A percentile compares a stretch with the other conserved stretches of the same genome.
phyloP scores from a whole-genome alignment of 2,113 vertebrate genomes.

The Trichomycterus rosablanca region DNA sequence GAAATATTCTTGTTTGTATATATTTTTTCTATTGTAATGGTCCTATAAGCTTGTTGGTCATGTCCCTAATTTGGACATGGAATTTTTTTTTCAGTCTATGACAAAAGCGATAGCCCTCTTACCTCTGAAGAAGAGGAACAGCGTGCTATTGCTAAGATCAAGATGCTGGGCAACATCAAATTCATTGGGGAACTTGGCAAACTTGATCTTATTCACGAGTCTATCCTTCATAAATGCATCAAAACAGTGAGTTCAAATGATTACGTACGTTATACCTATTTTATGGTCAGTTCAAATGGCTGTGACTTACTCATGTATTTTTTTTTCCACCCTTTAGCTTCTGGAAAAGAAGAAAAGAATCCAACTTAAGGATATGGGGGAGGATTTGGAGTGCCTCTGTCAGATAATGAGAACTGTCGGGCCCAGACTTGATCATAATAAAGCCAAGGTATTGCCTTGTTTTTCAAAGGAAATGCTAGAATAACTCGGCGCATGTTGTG shows the following conservation, averaged over 20 bases:
- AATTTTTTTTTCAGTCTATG: slow-evolving; percentile 77
- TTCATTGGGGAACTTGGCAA: slow-evolving; percentile 99
- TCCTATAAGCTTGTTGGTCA: too few relatives aligned
- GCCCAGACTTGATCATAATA: slow-evolving; percentile 98
- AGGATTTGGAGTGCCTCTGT: slow-evolving; percentile 99
- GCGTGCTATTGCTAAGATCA: slow-evolving; percentile 97
- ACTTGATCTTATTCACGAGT: slow-evolving; percentile 99
- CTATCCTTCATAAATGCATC: slow-evolving; percentile 99
- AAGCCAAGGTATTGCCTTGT: slow-evolving; percentile 84
- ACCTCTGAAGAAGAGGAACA: slow-evolving; percentile 98
- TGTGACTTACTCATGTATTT: neutral
- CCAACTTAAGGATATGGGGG: slow-evolving; percentile 98
- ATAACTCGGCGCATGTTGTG: too few relatives aligned
- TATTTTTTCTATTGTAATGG: too few relatives aligned
- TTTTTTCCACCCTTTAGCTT: slow-evolving; percentile 71
- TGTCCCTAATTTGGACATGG: neutral
- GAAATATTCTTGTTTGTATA: too few relatives aligned
- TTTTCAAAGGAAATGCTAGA: too few relatives aligned
- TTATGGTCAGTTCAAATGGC: neutral
- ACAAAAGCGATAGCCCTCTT: slow-evolving; percentile 97
- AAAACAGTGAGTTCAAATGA: slow-evolving; percentile 87
- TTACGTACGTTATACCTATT: neutral
- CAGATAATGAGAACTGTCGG: slow-evolving; percentile 99
- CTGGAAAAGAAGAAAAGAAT: slow-evolving; percentile 99
- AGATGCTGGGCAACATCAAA: slow-evolving; percentile 99